Conservation (phyloP, 2,797 vertebrate genomes). For the Muscicapa striata region DNA sequence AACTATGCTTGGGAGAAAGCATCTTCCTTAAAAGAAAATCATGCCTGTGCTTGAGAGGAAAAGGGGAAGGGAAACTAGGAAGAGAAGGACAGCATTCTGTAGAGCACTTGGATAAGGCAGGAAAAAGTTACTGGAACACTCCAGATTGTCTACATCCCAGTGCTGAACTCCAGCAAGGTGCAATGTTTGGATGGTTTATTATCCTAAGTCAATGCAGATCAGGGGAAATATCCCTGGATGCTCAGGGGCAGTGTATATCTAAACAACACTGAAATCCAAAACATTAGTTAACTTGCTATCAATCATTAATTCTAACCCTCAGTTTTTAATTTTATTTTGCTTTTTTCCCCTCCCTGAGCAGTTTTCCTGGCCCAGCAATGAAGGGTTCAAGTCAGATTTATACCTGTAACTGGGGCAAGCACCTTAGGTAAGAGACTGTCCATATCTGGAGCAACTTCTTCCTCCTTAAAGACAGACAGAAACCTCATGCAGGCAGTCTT, state of each 20-base stretch:
- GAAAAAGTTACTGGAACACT: background rate
- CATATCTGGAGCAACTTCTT: background rate
- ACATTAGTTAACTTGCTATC: background rate
- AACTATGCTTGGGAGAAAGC: background rate
- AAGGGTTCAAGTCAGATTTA: background rate
- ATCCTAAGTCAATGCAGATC: background rate
- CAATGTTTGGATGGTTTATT: background rate
- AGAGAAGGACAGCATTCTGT: background rate
- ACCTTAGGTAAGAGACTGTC: background rate
- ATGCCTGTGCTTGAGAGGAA: background rate
- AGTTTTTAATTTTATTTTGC: background rate
- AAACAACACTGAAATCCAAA: background rate
- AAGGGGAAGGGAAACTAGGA: background rate
- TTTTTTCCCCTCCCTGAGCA: background rate
- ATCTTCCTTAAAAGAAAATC: background rate
- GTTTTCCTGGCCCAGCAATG: background rate
- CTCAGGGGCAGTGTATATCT: fast-evolving
- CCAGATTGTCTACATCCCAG: background rate
- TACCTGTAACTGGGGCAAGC: background rate
- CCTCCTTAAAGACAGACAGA: background rate
- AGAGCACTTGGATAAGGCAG: background rate
- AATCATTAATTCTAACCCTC: background rate
- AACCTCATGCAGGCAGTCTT: background rate
- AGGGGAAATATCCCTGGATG: background rate
- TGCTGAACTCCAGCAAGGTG: background rate